phyloP scores from a whole-genome alignment of 1,140 invertebrate species.

The Cylas formicarius region DNA sequence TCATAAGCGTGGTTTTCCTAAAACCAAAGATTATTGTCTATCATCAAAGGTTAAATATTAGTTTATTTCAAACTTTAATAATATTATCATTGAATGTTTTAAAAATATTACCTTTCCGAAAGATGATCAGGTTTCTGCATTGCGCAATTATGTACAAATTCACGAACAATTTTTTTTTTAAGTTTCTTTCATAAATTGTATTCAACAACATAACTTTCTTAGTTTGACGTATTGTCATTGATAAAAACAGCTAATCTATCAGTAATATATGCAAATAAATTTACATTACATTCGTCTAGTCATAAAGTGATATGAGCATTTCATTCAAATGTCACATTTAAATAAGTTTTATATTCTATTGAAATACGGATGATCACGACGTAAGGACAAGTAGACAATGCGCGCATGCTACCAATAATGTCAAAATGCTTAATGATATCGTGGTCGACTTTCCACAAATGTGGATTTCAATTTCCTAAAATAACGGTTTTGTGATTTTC shows the following conservation, averaged over 20 bases:
- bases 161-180: conserved; percentile 35
- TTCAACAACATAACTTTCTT: conserved; percentile 37
- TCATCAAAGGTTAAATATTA: too few species aligned
- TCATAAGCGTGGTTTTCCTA: too few species aligned
- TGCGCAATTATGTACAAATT: conserved; percentile 34
- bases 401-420: conserved; percentile 25
- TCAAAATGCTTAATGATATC: conserved; percentile 17
- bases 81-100: too few species aligned
- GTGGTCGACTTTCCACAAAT: conserved; percentile 52
- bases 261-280: conserved; percentile 21
- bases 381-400: conserved; percentile 25
- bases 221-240: conserved; percentile 28
- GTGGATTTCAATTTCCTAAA: conserved; percentile 65
- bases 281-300: conserved; percentile 15
- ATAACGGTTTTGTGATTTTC: too few species aligned
- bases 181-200: conserved; percentile 38
- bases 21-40: too few species aligned
- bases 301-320: conserved; percentile 34
- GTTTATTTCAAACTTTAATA: too few species aligned
- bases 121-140: conserved; percentile 21
- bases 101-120: conserved; percentile 19
- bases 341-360: conserved; percentile 19
- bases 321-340: conserved; percentile 4
- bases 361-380: conserved; percentile 27
- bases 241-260: conserved; percentile 17